Evolutionary conservation across 2,888 invertebrate genomes (phyloP), one percentile per base, ranked within the genome.

Genomic region (Tridacna crocea): DNA sequence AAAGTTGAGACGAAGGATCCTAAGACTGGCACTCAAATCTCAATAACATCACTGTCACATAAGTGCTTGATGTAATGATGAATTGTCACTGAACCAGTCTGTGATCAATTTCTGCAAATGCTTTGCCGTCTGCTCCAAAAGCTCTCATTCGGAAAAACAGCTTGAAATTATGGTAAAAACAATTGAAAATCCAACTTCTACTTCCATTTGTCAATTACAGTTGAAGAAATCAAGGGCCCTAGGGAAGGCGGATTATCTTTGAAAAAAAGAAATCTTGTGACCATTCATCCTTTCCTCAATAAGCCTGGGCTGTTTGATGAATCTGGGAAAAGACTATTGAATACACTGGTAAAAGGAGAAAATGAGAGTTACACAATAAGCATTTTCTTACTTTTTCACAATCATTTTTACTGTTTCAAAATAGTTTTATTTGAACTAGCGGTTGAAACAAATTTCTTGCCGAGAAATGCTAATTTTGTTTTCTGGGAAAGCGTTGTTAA

Each of bases 31-130:
- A 48, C 70, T 70, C 70, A 48, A 70, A 70, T 70, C 51, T 70
- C 51, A 48, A 74, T 82, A 79, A 77, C 77, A 77, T 82, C 79
- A 51, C 19, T 76, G 84, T 84, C 84, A 82, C 65, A 70, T 65
- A 77, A 72, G 79, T 84, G 84, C 84, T 84, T 84, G 82, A 84
- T 79, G 66, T 55, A 70, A 77, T 79, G 84, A 82, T 82, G 75
- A 82, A 84, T 84, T 79, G 79, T 77, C 77, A 76, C 68, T 26
- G 46, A 58, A 58, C 65, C 79, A 79, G 79, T 72, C 79, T 77
- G 76, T 72, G 70, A 70, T 61, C 78, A 72, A 65, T 75, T 75
- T 75, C 74, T 46, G 61, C 74, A 61, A 74, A 74, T 74, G 74
- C 61, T 74, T 61, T 60, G 26, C 74, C 74, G 60, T 46, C 74